Conservation (phyloP, 2,113 vertebrate species). For the Cichladusa arquata region DNA sequence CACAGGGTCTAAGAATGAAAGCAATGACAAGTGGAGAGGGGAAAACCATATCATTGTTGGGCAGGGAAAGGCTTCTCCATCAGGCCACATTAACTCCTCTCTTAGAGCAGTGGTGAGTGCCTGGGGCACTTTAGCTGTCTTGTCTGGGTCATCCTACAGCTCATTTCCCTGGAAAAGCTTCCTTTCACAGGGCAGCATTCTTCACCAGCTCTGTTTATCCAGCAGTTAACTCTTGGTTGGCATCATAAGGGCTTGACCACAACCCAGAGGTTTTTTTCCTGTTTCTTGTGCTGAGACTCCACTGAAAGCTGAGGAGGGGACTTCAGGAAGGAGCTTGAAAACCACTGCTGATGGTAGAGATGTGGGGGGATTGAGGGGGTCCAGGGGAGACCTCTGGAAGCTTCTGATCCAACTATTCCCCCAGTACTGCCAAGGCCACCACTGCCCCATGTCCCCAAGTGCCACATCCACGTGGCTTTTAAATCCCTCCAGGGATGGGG, state of each 20-base stretch:
- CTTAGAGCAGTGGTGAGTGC: not conserved
- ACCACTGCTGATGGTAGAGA: fast-evolving
- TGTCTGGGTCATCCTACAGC: not conserved
- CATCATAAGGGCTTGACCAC: not conserved
- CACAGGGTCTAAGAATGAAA: not conserved
- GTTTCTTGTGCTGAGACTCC: not conserved
- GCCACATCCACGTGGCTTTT: not conserved
- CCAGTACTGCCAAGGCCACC: not conserved
- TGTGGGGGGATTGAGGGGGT: not conserved
- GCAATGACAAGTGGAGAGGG: not conserved
- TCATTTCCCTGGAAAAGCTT: not conserved
- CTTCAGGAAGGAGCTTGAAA: not conserved
- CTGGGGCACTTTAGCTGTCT: not conserved
- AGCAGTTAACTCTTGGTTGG: not conserved
- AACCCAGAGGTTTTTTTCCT: not conserved
- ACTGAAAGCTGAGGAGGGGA: not conserved
- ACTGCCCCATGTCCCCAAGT: fast-evolving
- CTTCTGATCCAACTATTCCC: not conserved
- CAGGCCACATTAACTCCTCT: not conserved
- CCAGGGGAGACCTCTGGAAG: not conserved
- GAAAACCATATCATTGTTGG: not conserved
- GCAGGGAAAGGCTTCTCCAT: not conserved
- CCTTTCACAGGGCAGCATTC: not conserved
- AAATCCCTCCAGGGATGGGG: too few species aligned
- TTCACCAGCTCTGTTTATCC: not conserved